phyloP scores from a whole-genome alignment of 2,797 vertebrate genomes.

The Sebastes hubbsi region DNA sequence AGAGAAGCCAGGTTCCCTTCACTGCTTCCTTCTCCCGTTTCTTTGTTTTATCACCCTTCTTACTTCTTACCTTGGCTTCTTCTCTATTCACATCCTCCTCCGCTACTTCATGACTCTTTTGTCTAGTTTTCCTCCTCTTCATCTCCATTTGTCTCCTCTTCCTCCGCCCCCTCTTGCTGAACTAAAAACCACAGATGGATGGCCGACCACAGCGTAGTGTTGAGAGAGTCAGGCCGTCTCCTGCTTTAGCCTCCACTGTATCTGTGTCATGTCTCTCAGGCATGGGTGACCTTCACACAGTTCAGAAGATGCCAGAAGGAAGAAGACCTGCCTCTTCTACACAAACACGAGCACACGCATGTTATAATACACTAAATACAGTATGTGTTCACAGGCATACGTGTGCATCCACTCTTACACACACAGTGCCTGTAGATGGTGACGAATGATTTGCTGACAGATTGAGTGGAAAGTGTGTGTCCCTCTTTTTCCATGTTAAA shows the following conservation, averaged over 20 bases:
- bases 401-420: background rate
- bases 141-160: slow-evolving; percentile 14
- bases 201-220: slow-evolving; percentile 3
- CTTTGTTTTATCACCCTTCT: background rate
- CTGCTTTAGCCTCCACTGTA: slow-evolving; percentile 21
- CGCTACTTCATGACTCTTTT: background rate
- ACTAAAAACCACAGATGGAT: slow-evolving; percentile 23
- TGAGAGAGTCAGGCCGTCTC: background rate
- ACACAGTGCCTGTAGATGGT: background rate
- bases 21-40: background rate
- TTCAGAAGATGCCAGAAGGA: slow-evolving; percentile 34
- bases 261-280: slow-evolving; percentile 52
- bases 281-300: slow-evolving; percentile 42
- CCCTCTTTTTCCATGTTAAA: background rate
- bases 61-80: background rate
- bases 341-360: background rate
- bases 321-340: background rate
- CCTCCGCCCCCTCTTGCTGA: background rate
- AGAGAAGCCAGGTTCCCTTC: background rate
- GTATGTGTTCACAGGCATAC: background rate
- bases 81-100: background rate
- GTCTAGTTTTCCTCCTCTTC: slow-evolving; percentile 11
- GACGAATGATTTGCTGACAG: slow-evolving; percentile 14
- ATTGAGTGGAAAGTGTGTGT: background rate
- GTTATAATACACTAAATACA: background rate